Base-by-base conservation (phyloP, 2,797 vertebrate species). In the Apogon hyalosoma region DNA sequence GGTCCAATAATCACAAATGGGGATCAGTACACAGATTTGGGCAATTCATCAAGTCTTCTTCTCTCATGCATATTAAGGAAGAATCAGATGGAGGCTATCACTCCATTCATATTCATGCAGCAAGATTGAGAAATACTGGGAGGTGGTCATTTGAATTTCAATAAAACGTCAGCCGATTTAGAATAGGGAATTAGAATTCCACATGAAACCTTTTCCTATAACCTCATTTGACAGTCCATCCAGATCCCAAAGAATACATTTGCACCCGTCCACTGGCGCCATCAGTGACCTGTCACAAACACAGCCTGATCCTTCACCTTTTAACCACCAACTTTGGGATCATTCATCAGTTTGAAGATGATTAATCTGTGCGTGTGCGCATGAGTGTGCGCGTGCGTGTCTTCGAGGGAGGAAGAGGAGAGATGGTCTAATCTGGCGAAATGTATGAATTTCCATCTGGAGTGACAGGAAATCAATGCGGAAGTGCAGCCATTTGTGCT, bases 391-490 rank as follows among this genome's bases (percentile, higher is more conserved):
- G 40, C 21, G 48, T 48, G 13, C 24, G n/a, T n/a, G 40, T 42
- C 9, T 28, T 28, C 3, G 6, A 4, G 46, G 33, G 53, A 41
- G 9, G 33, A 6, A n/a, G 14, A 49, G 11, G 9, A 42, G 15
- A 50, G 43, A 60, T 56, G 72, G 47, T 82, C 73, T 69, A 76
- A 75, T 80, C 85, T 83, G 77, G 72, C 68, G 68, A 86, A 85
- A 75, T 84, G 76, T 81, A 89, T 79, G 86, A 77, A 91, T 92
- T 91, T 88, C 80, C 79, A 86, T 80, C 65, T 77, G 73, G 66
- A 80, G 67, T 83, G 89, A 92, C 90, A 88, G 85, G 71, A 93
- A 93, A 92, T 93, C 92, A 85, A 93, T 94, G 73, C 54, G 82
- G 55, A 86, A 82, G 79, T 85, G 79, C 87, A 85, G 82, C 78